phyloP scores from a whole-genome alignment of 2,797 vertebrate species.

The Pristis pectinata region DNA sequence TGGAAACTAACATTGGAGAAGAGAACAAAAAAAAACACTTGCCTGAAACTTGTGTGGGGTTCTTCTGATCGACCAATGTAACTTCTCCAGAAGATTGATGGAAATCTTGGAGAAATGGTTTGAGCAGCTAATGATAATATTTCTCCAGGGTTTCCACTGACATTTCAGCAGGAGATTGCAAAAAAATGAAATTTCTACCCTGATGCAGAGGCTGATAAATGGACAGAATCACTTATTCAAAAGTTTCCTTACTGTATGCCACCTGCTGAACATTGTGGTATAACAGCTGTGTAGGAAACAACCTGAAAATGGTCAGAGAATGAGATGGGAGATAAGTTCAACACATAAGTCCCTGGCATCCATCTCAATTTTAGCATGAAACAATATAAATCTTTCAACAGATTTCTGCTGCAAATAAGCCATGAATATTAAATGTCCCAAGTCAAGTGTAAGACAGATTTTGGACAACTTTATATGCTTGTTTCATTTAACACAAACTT shows the following conservation, averaged over 20 bases:
- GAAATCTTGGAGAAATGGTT: neutral
- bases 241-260: too few relatives aligned
- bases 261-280: neutral
- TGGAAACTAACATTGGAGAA: neutral
- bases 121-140: neutral
- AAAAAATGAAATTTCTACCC: neutral
- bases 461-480: slow-evolving; percentile 13
- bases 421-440: neutral
- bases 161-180: neutral
- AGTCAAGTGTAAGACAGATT: neutral
- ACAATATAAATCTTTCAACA: neutral
- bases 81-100: neutral
- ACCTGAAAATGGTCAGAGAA: neutral
- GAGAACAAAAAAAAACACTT: neutral
- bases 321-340: neutral
- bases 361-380: neutral
- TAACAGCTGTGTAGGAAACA: neutral
- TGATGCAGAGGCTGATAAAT: neutral
- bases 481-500: neutral
- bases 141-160: neutral
- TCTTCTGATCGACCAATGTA: neutral
- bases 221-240: neutral
- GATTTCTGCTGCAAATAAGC: neutral
- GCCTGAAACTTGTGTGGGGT: neutral
- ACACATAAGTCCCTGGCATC: neutral